A percentile compares a stretch with the other conserved stretches of the same genome.
Conservation (phyloP, 2,113 vertebrate genomes). For the Hydropotes inermis region DNA sequence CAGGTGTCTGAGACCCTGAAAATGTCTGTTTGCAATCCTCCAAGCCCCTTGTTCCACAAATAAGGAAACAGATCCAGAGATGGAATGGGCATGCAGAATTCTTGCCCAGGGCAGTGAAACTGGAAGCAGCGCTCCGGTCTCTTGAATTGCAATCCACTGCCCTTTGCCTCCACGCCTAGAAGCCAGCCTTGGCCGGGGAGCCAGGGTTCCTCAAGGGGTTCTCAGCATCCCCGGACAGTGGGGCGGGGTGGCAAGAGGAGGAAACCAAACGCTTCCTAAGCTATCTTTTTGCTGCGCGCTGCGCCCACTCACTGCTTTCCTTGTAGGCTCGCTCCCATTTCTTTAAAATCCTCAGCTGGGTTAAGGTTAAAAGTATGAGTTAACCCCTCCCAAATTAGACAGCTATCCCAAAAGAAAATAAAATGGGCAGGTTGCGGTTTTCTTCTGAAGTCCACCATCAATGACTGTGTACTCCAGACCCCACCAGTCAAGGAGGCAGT, state of each 20-base stretch:
- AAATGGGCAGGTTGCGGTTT: not conserved
- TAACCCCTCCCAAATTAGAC: not conserved
- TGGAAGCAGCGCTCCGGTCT: not conserved
- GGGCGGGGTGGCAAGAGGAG: not conserved
- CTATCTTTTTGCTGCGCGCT: fast-evolving
- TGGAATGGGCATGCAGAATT: not conserved
- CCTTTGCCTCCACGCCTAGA: not conserved
- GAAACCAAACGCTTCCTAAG: not conserved
- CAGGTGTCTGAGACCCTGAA: not conserved
- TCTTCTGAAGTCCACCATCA: not conserved
- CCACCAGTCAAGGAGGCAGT: not conserved
- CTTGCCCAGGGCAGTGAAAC: not conserved
- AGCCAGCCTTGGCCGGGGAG: not conserved
- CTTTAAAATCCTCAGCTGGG: not conserved
- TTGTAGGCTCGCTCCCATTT: not conserved
- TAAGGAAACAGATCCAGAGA: not conserved
- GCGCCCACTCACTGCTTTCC: not conserved
- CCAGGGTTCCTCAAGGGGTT: not conserved
- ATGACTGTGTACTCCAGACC: not conserved
- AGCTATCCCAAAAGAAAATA: not conserved
- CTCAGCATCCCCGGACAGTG: not conserved
- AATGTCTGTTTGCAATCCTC: not conserved
- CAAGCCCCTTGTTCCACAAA: not conserved
- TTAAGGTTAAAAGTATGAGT: not conserved
- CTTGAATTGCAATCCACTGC: not conserved